phyloP scores from a whole-genome alignment of 2,888 invertebrate genomes.

The Quadroppia sp. region DNA sequence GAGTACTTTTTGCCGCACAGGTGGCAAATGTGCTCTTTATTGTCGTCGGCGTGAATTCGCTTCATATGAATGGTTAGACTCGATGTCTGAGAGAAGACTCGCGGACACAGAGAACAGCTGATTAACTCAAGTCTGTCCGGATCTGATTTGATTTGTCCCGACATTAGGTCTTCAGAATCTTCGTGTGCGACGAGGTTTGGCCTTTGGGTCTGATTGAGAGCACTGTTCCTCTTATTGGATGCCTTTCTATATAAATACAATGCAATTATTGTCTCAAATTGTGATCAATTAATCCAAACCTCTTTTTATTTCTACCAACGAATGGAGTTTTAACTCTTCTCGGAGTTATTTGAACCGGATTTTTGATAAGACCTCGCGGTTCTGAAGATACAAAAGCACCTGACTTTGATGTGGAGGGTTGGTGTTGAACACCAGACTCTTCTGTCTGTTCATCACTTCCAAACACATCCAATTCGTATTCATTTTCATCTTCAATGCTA shows the following conservation, averaged over 20 bases:
- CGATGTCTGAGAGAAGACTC: constrained; percentile 3
- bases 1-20: constrained; percentile 15
- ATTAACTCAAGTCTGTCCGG: not conserved
- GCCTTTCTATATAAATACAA: not conserved
- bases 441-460: not conserved
- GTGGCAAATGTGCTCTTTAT: constrained; percentile 13
- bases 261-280: not conserved
- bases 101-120: not conserved
- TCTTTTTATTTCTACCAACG: not conserved
- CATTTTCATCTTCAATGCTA: not conserved
- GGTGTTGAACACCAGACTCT: not conserved
- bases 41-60: constrained; percentile 6
- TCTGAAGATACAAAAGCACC: not conserved
- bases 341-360: not conserved
- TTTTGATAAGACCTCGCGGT: not conserved
- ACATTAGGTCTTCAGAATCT: not conserved
- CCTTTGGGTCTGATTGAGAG: not conserved
- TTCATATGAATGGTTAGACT: constrained; percentile 18
- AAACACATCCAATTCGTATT: not conserved
- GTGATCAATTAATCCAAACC: not conserved
- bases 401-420: not conserved
- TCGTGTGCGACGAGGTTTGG: not conserved
- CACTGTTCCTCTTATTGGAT: not conserved
- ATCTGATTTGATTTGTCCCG: not conserved
- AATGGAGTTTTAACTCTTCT: not conserved